Evolutionary conservation across 2,113 vertebrate genomes (phyloP), one percentile per base, ranked within the genome.

Genomic region (Dinomys branickii): DNA sequence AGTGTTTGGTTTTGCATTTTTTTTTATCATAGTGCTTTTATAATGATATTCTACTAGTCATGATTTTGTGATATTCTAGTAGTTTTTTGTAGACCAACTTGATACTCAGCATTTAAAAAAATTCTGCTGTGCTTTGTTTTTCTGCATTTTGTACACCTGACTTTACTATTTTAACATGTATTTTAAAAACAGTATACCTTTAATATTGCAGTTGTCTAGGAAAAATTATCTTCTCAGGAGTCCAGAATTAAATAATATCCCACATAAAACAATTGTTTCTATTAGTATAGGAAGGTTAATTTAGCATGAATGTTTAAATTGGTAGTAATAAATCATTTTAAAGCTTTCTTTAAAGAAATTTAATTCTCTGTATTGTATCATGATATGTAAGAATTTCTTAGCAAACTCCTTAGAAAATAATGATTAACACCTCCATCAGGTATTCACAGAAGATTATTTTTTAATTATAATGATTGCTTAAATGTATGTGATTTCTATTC

Each of bases 391-490:
- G 28, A 77, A 77, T 95, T 92, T 93, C 67, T 92, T 77, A 77
- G 71, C 86, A 84, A 91, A 16, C 22, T 93, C 73, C 10, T 92
- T 89, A 89, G 91, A 20, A 84, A 91, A 84, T 85, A 88, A 83
- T 87, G 78, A 82, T 83, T 44, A 91, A n/a, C 5, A 83, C 14
- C 16, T 97, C 41, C 14, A 82, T n/a, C 26, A 92, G 28, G 59
- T 88, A 90, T 59, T 94, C 63, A 90, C 16, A 80, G 52, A 73
- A 1, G 30, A 82, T 94, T 94, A 38, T 81, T 94, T 84, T 83
- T 91, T 80, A 94, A 86, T 95, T 96, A 50, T 2, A 91, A 71
- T 93, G 69, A 65, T 94, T 92, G 54, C 16, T 59, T 86, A 90
- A 77, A 63, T 96, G 7, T 85, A 28, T 87, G 5, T 44, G 84